These are phyloP conservation scores for Centropus bengalensis DNA, from an alignment of 2,113 vertebrate genomes.

Conservation along the genomic window DNA sequence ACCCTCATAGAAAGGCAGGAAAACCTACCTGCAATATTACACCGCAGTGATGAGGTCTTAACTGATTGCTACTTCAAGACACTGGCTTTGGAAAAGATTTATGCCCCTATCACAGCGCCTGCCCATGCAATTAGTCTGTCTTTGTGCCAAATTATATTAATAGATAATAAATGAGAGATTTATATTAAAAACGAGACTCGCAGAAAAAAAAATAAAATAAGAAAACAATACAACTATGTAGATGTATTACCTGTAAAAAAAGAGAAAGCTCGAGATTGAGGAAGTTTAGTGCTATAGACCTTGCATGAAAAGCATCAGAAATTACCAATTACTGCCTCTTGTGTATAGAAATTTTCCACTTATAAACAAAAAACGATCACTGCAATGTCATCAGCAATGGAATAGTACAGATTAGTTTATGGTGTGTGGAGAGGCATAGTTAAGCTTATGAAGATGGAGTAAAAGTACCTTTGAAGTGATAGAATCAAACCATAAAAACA, in stretches of 20 bases:
- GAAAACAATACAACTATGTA: background rate
- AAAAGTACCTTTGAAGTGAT: background rate
- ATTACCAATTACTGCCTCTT: background rate
- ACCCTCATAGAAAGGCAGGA: background rate
- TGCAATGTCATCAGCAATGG: background rate
- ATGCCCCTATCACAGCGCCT: background rate
- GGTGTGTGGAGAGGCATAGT: background rate
- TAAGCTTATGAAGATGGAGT: background rate
- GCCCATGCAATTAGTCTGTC: background rate
- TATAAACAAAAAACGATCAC: background rate
- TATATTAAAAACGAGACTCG: background rate
- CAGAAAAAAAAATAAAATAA: background rate
- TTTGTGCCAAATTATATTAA: background rate
- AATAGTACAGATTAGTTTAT: background rate
- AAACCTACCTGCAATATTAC: background rate
- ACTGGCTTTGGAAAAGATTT: background rate
- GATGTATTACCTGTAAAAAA: background rate
- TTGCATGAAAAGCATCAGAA: background rate
- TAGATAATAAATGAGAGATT: background rate
- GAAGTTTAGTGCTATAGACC: background rate
- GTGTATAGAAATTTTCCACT: background rate
- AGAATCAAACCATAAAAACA: background rate
- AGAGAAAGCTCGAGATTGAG: background rate
- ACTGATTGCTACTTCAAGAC: constrained; percentile 15
- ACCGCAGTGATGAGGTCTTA: background rate